Conservation (phyloP, 2,113 vertebrate species). For the Penelope pileata region DNA sequence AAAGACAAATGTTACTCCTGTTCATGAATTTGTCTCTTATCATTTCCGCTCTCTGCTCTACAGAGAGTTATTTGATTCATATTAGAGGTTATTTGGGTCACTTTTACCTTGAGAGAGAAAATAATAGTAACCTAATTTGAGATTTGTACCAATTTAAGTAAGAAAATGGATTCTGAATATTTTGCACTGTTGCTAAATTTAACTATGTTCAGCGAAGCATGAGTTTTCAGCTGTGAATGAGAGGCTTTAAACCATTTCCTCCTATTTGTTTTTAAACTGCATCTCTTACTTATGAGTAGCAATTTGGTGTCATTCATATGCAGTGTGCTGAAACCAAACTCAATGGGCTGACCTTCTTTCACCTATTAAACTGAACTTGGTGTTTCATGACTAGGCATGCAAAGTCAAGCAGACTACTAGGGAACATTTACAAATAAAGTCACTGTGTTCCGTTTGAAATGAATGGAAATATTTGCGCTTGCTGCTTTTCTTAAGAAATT, state of each 20-base stretch:
- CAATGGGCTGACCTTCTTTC: conserved; percentile 13
- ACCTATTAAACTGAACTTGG: conserved; percentile 5
- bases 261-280: conserved; percentile 29
- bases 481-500: not conserved
- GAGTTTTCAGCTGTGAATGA: not conserved
- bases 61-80: conserved; percentile 28
- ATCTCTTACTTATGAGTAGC: conserved; percentile 1
- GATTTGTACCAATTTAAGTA: conserved; percentile 33
- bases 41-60: not conserved
- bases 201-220: conserved; percentile 6
- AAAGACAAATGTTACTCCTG: not conserved
- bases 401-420: not conserved
- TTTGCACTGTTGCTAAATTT: conserved; percentile 30
- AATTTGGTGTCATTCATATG: not conserved
- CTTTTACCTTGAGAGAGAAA: conserved; percentile 30
- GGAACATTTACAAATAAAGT: not conserved
- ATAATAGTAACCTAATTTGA: conserved; percentile 35
- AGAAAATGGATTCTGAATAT: conserved; percentile 43
- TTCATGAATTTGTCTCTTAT: not conserved
- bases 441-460: not conserved
- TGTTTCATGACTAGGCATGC: conserved; percentile 9
- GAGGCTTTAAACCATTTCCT: conserved; percentile 4
- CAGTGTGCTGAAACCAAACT: not conserved
- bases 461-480: conserved; percentile 6
- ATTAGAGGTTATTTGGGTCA: conserved; percentile 30